Evolutionary conservation across 2,888 invertebrate species (phyloP).

Genomic region (Heliconius cydno): DNA sequence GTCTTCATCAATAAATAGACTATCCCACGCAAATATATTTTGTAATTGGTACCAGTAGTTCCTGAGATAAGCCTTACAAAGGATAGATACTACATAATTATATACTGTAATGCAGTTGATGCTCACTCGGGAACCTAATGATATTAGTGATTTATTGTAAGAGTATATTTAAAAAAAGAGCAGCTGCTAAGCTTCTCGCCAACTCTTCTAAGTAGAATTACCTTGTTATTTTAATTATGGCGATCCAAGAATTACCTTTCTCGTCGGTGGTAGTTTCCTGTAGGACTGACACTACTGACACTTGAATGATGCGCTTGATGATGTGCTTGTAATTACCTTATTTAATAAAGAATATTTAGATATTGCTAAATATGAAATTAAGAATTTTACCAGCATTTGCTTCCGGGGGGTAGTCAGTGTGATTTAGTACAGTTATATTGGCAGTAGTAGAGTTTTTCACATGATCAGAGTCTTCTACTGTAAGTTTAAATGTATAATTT

Average conservation of each 20-base stretch:
- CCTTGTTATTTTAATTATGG: no score
- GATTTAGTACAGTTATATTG: constrained; percentile 94
- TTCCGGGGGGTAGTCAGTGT: constrained; percentile 96
- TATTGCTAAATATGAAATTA: background rate
- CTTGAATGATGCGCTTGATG: no score
- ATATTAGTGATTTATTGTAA: background rate
- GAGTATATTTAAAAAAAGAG: background rate
- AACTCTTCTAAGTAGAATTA: background rate
- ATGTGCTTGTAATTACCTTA: background rate
- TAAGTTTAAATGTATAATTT: constrained; percentile 94
- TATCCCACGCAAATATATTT: no score
- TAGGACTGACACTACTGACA: background rate
- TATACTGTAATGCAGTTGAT: background rate
- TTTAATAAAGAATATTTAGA: background rate
- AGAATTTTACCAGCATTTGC: constrained; percentile 90
- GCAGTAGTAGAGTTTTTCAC: constrained; percentile 93
- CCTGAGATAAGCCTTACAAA: no score
- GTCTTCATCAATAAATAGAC: no score
- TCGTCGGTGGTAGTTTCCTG: background rate
- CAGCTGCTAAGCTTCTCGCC: background rate
- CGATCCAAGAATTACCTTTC: no score
- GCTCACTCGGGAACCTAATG: background rate
- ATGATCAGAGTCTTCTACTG: constrained; percentile 95
- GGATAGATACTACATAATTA: no score
- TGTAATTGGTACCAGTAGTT: no score